These are phyloP conservation scores for Hormiphora californensis DNA, from an alignment of 37 sponge, comb jelly and placozoan species.

Conservation along the genomic window DNA sequence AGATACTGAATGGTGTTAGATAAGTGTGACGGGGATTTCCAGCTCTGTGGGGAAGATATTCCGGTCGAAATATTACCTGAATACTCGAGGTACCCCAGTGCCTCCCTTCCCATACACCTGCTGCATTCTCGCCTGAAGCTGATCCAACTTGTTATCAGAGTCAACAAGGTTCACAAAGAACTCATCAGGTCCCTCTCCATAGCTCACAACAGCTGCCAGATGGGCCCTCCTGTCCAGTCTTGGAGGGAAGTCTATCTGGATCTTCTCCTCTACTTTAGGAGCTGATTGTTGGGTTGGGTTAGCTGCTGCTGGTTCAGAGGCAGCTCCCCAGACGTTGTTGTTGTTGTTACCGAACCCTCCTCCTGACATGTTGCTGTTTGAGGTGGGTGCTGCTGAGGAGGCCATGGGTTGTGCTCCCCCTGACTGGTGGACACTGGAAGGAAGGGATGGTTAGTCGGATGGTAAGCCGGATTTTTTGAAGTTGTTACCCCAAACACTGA, in stretches of 20 bases:
- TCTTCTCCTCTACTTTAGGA: too few species aligned
- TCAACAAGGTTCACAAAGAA: slow-evolving; percentile 14
- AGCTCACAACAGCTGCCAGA: not conserved
- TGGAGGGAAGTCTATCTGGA: slow-evolving; percentile 9
- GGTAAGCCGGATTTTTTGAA: too few species aligned
- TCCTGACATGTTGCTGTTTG: too few species aligned
- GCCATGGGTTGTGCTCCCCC: not conserved
- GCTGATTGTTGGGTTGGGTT: not conserved
- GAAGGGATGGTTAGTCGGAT: not conserved
- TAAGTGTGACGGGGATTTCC: too few species aligned
- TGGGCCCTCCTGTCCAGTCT: not conserved
- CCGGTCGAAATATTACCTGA: not conserved
- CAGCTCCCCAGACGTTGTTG: not conserved
- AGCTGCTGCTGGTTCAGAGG: not conserved
- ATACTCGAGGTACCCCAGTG: not conserved
- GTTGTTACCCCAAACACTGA: too few species aligned
- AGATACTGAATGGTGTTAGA: too few species aligned
- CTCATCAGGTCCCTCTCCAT: not conserved
- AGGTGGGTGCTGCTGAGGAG: not conserved
- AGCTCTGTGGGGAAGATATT: too few species aligned
- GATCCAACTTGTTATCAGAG: not conserved
- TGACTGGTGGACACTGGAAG: not conserved
- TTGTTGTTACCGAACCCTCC: too few species aligned
- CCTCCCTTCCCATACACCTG: not conserved
- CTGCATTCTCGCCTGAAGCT: not conserved